Conservation (phyloP, 2,888 invertebrate species). For the Synergus japonicus region DNA sequence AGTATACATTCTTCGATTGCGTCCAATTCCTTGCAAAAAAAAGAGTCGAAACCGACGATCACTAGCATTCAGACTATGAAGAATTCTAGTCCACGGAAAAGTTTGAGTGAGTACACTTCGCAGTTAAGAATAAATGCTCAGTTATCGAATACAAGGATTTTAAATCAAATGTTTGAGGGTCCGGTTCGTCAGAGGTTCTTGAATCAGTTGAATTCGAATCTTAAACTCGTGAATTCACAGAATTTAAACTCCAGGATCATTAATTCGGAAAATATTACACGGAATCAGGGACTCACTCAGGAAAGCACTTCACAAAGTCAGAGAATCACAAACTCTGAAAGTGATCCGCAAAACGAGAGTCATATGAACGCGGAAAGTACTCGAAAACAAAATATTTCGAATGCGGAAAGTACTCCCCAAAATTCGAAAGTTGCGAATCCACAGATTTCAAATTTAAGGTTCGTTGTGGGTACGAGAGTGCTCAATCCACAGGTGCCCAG, state of each 20-base stretch:
- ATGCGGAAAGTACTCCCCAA: not conserved
- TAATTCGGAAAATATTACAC: not conserved
- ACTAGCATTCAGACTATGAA: conserved; percentile 24
- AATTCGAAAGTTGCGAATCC: not conserved
- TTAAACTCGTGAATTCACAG: not conserved
- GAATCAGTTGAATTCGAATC: not conserved
- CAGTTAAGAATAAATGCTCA: not conserved
- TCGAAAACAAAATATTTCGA: not conserved
- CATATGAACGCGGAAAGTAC: not conserved
- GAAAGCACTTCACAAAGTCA: no score
- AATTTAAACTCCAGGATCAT: not conserved
- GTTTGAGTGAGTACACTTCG: not conserved
- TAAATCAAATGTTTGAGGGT: not conserved
- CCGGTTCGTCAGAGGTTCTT: not conserved
- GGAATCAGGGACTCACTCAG: no score
- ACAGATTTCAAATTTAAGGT: not conserved
- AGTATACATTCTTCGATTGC: not conserved
- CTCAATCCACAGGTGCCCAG: not conserved
- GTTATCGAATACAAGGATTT: not conserved
- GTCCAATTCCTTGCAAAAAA: not conserved
- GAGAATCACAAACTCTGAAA: no score
- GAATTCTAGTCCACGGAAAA: not conserved
- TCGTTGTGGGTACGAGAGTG: not conserved
- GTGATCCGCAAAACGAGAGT: not conserved
- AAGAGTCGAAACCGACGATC: conserved; percentile 22